Conservation (phyloP, 2,113 vertebrate genomes). For the Anguilla japonica region DNA sequence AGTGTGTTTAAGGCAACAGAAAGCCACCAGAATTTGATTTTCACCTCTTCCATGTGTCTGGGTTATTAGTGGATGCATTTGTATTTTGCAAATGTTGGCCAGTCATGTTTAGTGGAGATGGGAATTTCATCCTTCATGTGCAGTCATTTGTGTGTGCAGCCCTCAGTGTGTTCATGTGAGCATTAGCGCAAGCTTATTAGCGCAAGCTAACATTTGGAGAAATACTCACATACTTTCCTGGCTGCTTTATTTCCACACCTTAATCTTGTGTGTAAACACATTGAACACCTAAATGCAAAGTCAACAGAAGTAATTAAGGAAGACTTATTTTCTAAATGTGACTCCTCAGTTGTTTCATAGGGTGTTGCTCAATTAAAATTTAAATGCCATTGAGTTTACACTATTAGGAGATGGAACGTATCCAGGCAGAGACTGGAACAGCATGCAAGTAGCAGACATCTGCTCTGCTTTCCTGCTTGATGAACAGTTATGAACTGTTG, state of each 20-base stretch:
- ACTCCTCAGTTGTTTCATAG: background rate
- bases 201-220: no score
- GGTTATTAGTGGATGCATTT: background rate
- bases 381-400: background rate
- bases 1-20: background rate
- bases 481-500: no score
- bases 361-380: background rate
- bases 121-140: no score
- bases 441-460: no score
- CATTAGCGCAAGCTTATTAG: no score
- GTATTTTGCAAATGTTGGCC: background rate
- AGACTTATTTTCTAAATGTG: background rate
- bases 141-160: no score
- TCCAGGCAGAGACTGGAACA: no score
- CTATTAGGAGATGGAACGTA: background rate
- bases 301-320: background rate
- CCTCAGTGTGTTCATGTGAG: no score
- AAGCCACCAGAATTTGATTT: background rate
- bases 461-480: no score
- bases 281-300: background rate
- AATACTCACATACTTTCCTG: no score
- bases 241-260: no score
- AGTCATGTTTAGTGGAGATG: no score
- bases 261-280: background rate
- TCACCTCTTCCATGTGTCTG: background rate